A percentile compares a stretch with the other conserved stretches of the same genome.
phyloP scores from a whole-genome alignment of 2,113 vertebrate species.

The Prinia subflava region DNA sequence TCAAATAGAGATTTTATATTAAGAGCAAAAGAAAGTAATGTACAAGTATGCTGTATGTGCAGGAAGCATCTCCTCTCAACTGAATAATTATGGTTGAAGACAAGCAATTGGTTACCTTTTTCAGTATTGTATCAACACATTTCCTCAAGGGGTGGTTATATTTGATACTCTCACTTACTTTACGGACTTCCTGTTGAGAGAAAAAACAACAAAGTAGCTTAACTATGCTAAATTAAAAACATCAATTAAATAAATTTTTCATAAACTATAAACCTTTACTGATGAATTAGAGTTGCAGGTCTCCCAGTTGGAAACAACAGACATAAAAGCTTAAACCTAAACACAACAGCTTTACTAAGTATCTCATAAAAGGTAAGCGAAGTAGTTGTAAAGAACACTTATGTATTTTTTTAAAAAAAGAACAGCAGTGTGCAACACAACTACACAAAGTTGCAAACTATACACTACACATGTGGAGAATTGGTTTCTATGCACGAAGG shows the following conservation, averaged over 20 bases:
- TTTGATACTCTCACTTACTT: constrained; percentile 80
- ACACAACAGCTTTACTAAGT: neutral
- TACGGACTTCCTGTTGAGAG: constrained; percentile 82
- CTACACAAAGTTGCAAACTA: neutral
- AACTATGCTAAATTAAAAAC: neutral
- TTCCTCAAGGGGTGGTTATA: constrained; percentile 85
- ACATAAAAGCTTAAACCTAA: neutral
- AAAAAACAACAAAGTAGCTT: neutral
- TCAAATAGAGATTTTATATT: neutral
- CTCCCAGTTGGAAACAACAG: neutral
- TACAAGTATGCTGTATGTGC: neutral
- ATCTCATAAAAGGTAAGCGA: neutral
- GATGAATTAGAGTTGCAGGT: neutral
- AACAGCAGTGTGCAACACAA: neutral
- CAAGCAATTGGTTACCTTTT: constrained; percentile 78
- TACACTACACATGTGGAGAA: neutral
- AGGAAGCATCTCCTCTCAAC: neutral
- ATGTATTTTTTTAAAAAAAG: accelerated
- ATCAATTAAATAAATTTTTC: neutral
- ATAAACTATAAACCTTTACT: neutral
- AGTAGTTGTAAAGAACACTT: neutral
- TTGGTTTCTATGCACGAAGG: neutral
- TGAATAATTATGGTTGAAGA: neutral
- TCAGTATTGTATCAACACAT: constrained; percentile 90
- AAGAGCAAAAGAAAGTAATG: neutral